phyloP scores from a whole-genome alignment of 2,888 invertebrate genomes.

The Eupithecia centaureata region DNA sequence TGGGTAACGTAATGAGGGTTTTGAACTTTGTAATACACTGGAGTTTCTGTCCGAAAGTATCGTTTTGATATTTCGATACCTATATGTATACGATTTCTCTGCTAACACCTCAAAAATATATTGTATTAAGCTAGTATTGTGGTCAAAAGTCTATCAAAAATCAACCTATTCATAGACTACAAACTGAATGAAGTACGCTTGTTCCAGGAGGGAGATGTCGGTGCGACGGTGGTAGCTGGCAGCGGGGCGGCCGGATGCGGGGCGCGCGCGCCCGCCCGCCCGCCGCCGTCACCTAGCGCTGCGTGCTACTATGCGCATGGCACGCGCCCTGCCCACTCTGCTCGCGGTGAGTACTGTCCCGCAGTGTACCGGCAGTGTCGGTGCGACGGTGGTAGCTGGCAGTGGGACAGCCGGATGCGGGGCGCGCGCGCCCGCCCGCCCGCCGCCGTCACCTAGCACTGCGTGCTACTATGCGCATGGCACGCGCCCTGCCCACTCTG shows the following conservation, averaged over 20 bases:
- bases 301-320: slow-evolving; percentile 92
- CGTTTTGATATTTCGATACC: no score
- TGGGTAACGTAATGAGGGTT: no score
- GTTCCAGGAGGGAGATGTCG: slow-evolving; percentile 70
- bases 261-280: slow-evolving; percentile 81
- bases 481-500: no score
- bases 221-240: slow-evolving; percentile 75
- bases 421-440: no score
- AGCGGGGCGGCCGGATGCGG: slow-evolving; percentile 80
- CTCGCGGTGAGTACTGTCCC: slow-evolving; percentile 87
- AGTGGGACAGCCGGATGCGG: no score
- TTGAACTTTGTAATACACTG: no score
- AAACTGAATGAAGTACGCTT: background rate
- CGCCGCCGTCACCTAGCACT: no score
- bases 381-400: background rate
- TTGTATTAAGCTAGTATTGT: no score
- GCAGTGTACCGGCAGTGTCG: background rate
- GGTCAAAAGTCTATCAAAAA: background rate
- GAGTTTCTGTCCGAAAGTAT: no score
- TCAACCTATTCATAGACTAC: background rate
- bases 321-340: slow-evolving; percentile 88
- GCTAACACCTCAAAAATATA: no score
- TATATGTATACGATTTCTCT: no score
- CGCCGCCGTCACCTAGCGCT: slow-evolving; percentile 79
- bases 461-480: no score